Evolutionary conservation across 2,888 invertebrate genomes (phyloP).

Genomic region (Drosophila anceps): DNA sequence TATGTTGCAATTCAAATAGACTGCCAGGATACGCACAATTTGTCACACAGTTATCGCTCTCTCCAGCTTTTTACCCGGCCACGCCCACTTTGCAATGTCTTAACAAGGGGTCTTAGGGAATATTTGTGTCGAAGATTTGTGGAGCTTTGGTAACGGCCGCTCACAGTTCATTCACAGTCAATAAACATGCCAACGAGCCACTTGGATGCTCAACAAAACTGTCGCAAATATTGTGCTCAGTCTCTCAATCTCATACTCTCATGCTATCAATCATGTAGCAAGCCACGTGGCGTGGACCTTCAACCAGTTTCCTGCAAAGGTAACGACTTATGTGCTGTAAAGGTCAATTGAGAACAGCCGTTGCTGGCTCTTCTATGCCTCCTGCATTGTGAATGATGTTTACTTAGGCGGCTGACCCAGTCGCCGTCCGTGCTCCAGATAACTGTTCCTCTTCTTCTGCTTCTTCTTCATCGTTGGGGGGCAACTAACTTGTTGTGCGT

Average conservation of each 20-base stretch:
- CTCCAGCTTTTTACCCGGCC: background rate
- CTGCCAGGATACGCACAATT: slow-evolving; percentile 45
- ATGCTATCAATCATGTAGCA: slow-evolving; percentile 50
- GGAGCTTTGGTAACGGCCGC: slow-evolving; percentile 16
- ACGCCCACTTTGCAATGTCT: background rate
- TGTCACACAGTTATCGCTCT: slow-evolving; percentile 30
- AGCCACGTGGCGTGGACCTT: slow-evolving; percentile 13
- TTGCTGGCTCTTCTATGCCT: background rate
- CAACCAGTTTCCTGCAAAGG: slow-evolving; percentile 43
- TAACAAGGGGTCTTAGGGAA: slow-evolving; percentile 17
- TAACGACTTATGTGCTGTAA: slow-evolving; percentile 60
- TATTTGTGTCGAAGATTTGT: slow-evolving; percentile 22
- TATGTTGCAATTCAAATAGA: slow-evolving; percentile 57
- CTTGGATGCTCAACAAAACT: slow-evolving; percentile 44
- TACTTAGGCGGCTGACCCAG: slow-evolving; percentile 63
- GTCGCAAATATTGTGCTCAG: slow-evolving; percentile 20
- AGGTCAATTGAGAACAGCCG: slow-evolving; percentile 68
- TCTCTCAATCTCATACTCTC: background rate
- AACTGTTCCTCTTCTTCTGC: slow-evolving; percentile 14
- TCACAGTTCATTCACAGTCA: slow-evolving; percentile 55
- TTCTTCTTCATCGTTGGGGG: background rate
- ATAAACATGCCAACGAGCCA: slow-evolving; percentile 44
- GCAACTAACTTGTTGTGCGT: slow-evolving; percentile 59
- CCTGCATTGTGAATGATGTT: slow-evolving; percentile 53
- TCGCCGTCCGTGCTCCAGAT: slow-evolving; percentile 20